Conservation (phyloP, 2,888 invertebrate genomes). For the Cryptophagus acutangulus region DNA sequence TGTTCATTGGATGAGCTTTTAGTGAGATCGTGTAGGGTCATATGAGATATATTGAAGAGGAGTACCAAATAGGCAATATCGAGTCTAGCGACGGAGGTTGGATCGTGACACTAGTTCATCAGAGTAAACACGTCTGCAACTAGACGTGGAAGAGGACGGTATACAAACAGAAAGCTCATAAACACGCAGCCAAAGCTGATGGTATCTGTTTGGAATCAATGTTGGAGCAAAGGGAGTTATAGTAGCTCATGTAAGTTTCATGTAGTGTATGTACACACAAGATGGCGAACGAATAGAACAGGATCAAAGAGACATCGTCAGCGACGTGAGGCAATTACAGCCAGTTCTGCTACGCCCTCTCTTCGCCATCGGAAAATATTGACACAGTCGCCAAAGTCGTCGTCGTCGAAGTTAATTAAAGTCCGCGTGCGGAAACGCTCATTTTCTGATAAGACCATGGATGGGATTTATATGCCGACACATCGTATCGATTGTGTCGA, state of each 20-base stretch:
- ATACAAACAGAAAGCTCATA: slow-evolving; percentile 28
- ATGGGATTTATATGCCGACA: slow-evolving; percentile 23
- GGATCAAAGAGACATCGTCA: slow-evolving; percentile 12
- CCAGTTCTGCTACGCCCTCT: slow-evolving; percentile 13
- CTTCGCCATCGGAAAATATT: slow-evolving; percentile 26
- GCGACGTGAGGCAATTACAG: slow-evolving; percentile 45
- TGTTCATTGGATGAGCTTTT: no score
- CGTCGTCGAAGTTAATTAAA: slow-evolving; percentile 38
- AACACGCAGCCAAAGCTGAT: slow-evolving; percentile 21
- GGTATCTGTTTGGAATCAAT: slow-evolving; percentile 30
- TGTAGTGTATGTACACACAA: slow-evolving; percentile 30
- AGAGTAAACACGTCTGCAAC: slow-evolving; percentile 23
- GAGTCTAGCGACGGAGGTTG: no score
- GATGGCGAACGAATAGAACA: neutral
- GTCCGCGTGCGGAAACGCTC: slow-evolving; percentile 45
- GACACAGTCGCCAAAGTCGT: slow-evolving; percentile 27
- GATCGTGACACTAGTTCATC: slow-evolving; percentile 25
- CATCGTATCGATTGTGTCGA: slow-evolving; percentile 45
- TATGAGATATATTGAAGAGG: no score
- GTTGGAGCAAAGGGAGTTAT: slow-evolving; percentile 38
- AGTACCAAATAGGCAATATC: no score
- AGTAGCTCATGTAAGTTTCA: slow-evolving; percentile 48
- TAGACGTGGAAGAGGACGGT: slow-evolving; percentile 11
- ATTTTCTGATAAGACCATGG: slow-evolving; percentile 40
- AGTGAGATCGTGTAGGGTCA: no score